phyloP scores from a whole-genome alignment of 2,888 invertebrate species.

The Agrochola lychnidis region DNA sequence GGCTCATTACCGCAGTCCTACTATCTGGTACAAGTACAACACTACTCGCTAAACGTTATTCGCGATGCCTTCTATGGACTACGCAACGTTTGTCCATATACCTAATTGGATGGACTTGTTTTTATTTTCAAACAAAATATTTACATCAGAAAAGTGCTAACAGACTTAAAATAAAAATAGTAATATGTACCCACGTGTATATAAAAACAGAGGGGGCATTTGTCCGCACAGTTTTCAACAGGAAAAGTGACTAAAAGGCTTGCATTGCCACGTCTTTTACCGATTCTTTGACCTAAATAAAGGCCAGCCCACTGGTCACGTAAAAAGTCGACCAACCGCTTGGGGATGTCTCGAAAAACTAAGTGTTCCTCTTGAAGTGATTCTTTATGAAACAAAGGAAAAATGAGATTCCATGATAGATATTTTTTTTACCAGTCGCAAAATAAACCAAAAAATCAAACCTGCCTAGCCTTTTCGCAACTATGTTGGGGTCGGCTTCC shows the following conservation, averaged over 20 bases:
- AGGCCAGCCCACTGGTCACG: neutral
- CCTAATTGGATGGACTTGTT: constrained; percentile 36
- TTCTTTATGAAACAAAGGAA: neutral
- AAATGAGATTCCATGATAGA: neutral
- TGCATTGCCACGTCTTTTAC: neutral
- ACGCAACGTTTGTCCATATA: constrained; percentile 51
- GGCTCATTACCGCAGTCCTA: constrained; percentile 86
- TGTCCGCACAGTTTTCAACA: neutral
- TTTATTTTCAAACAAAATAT: neutral
- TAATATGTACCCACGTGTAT: neutral
- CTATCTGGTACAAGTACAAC: constrained; percentile 72
- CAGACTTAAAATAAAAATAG: neutral
- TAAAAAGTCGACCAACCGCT: neutral
- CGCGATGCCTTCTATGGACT: constrained; percentile 74
- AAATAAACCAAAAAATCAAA: neutral
- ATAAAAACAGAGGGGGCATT: neutral
- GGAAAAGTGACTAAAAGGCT: neutral
- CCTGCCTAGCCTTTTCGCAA: no score
- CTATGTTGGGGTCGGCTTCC: no score
- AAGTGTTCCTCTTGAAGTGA: neutral
- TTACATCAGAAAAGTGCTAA: neutral
- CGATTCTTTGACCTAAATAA: neutral
- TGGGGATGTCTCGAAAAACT: neutral
- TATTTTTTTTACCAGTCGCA: neutral
- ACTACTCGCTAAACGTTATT: constrained; percentile 83